phyloP scores from a whole-genome alignment of 2,113 vertebrate species.

The Cnemophilus loriae region DNA sequence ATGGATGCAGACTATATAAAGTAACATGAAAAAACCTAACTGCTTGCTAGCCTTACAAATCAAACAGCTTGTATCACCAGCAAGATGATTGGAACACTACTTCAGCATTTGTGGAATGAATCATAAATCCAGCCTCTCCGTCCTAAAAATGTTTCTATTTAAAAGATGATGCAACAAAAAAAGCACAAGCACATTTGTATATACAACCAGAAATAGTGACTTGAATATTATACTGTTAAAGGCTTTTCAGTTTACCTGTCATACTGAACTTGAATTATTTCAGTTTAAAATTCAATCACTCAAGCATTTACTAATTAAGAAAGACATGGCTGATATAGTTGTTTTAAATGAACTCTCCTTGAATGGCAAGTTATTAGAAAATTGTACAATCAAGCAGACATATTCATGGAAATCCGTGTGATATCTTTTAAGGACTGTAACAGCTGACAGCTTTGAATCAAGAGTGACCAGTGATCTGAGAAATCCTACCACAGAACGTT shows the following conservation, averaged over 20 bases:
- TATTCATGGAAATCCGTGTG: not conserved
- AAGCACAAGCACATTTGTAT: not conserved
- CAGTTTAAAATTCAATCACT: not conserved
- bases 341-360: not conserved
- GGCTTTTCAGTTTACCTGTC: not conserved
- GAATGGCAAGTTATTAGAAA: not conserved
- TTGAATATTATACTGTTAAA: not conserved
- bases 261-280: not conserved
- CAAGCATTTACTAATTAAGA: not conserved
- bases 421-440: not conserved
- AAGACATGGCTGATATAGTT: not conserved
- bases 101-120: not conserved
- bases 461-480: not conserved
- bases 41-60: slow-evolving; percentile 1
- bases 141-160: not conserved
- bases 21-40: not conserved
- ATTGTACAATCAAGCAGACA: not conserved
- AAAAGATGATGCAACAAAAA: not conserved
- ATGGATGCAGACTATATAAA: not conserved
- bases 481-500: not conserved
- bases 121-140: not conserved
- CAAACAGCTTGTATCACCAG: not conserved
- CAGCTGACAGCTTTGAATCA: not conserved
- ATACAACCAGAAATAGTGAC: not conserved
- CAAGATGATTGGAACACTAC: not conserved